Evolutionary conservation across 1,140 invertebrate genomes (phyloP).

Genomic region (Plectrocnemia conspersa): DNA sequence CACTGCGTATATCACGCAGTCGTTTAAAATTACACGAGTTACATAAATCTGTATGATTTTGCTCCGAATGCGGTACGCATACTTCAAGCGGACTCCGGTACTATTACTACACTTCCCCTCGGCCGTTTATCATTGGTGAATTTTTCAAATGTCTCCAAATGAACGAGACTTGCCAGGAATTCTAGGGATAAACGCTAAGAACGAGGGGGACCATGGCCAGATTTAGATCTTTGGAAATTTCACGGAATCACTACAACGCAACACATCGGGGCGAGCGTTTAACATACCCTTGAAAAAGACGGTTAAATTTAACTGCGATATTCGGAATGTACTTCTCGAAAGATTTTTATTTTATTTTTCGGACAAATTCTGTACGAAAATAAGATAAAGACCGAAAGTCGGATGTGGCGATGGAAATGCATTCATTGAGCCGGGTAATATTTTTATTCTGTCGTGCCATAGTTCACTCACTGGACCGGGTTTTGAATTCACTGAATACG

Average conservation of each 20-base stretch:
- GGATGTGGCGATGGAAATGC: background rate
- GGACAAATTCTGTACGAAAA: too few relatives aligned
- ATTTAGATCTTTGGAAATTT: conserved; percentile 17
- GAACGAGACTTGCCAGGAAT: conserved; percentile 7
- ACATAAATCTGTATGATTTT: conserved; percentile 16
- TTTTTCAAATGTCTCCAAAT: conserved; percentile 23
- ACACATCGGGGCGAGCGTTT: background rate
- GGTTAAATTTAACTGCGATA: background rate
- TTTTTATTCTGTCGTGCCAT: conserved; percentile 5
- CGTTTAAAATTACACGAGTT: conserved; percentile 21
- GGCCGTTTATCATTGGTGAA: conserved; percentile 21
- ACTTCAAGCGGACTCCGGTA: background rate
- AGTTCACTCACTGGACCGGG: conserved; percentile 2
- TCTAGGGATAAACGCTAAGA: background rate
- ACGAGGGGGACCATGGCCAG: conserved; percentile 8
- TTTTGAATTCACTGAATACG: conserved; percentile 5
- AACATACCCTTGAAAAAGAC: background rate
- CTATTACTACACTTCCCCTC: background rate
- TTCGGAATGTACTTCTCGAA: too few relatives aligned
- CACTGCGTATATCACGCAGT: conserved; percentile 11
- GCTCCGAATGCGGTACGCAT: background rate
- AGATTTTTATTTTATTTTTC: too few relatives aligned
- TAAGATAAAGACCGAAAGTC: too few relatives aligned
- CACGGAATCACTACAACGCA: background rate
- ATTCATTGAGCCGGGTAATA: background rate